Conservation (phyloP, 2,888 invertebrate species). For the Temnothorax unifasciatus region DNA sequence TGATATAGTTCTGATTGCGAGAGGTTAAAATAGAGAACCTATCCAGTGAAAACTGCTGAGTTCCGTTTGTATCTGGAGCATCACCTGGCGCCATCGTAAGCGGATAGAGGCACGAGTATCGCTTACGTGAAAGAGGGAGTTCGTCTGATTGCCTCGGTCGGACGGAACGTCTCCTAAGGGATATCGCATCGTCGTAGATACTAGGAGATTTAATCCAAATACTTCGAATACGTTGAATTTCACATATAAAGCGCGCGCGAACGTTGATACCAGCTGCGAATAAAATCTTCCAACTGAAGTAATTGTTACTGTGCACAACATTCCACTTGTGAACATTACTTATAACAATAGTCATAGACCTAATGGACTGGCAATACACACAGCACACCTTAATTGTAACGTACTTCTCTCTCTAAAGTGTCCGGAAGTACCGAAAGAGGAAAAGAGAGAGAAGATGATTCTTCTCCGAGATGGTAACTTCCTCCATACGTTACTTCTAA, state of each 20-base stretch:
- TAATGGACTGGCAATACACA: no score
- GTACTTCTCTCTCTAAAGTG: no score
- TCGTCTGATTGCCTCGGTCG: slow-evolving; percentile 36
- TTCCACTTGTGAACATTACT: background rate
- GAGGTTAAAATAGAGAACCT: slow-evolving; percentile 17
- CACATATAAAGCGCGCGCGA: slow-evolving; percentile 5
- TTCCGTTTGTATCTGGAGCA: slow-evolving; percentile 34
- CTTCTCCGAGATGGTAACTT: no score
- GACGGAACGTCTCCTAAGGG: slow-evolving; percentile 48
- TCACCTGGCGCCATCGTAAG: slow-evolving; percentile 46
- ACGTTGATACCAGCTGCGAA: background rate
- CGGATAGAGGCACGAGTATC: slow-evolving; percentile 36
- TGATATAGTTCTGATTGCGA: slow-evolving; percentile 18
- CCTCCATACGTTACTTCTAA: no score
- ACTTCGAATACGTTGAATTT: slow-evolving; percentile 31
- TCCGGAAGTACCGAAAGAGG: no score
- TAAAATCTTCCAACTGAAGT: background rate
- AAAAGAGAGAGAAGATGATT: no score
- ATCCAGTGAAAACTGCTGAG: slow-evolving; percentile 34
- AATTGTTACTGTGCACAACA: background rate
- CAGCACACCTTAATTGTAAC: no score
- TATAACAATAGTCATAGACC: background rate
- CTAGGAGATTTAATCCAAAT: slow-evolving; percentile 53
- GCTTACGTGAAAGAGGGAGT: slow-evolving; percentile 43
- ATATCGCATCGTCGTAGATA: slow-evolving; percentile 37